Evolutionary conservation across 2,888 invertebrate species (phyloP), one percentile per base, ranked within the genome.

Genomic region (Meliscaeva auricollis): DNA sequence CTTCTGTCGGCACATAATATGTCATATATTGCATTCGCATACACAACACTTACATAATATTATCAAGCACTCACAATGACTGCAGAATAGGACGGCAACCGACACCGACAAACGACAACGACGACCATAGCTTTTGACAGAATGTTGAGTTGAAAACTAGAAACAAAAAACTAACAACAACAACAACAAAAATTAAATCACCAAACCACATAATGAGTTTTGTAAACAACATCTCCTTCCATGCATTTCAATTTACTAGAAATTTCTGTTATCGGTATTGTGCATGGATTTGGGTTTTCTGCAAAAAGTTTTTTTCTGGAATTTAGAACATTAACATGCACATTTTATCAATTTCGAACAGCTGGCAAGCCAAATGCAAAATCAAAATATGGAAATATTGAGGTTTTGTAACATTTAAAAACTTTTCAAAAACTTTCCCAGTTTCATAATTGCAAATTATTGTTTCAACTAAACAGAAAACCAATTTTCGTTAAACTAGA

Each of bases 11-110:
- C 64, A 72, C 58, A 64, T 56, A 66, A 50, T 66, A 69, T 70
- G 75, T 79, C 84, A 75, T 70, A 75, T 70, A 60, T 84, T 60
- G 60, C 58, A 74, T 83, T 72, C 64, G n/a, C n/a, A 50, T 75
- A 35, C 60, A 62, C 17, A 48, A 48, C 38, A 15, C 11, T 60
- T 54, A 54, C 48, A 54, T 26, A 26, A 26, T 52, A 46, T 46
- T 60, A 13, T 11, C 11, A 58, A 8, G 38, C 68, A 50, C 9
- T 66, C n/a, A n/a, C n/a, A n/a, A n/a, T n/a, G n/a, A n/a, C n/a
- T 38, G 38, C 9, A 6, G 4, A 38, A 7, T 9, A 38, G 35
- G 35, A 38, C 11, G 4, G 35, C 35, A 11, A 38, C 35, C 4
- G 7, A 2, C 2, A 8, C 38, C 38, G 17, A 32, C 20, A 2